phyloP scores from a whole-genome alignment of 2,113 vertebrate genomes.

The Pipa parva region DNA sequence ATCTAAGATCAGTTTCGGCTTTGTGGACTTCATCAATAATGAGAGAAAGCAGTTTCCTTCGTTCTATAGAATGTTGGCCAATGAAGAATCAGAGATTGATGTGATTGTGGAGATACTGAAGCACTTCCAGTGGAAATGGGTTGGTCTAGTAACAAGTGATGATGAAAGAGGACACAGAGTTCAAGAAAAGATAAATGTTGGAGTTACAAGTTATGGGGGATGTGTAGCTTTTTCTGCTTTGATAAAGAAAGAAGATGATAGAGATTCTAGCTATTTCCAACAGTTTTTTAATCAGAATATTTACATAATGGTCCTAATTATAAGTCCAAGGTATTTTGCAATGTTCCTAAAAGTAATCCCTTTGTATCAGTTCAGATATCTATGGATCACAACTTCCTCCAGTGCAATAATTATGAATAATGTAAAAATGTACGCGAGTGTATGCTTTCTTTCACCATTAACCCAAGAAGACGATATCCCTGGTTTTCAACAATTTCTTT shows the following conservation, averaged over 20 bases:
- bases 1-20: not conserved
- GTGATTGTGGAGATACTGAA: not conserved
- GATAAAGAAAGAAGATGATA: not conserved
- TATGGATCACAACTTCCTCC: not conserved
- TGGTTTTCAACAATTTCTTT: not conserved
- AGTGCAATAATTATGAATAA: not conserved
- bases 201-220: not conserved
- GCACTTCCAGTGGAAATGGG: constrained; percentile 18
- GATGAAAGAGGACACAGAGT: not conserved
- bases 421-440: not conserved
- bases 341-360: not conserved
- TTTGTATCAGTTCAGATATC: not conserved
- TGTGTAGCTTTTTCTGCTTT: not conserved
- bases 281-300: not conserved
- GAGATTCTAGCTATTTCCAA: not conserved
- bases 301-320: not conserved
- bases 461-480: not conserved
- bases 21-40: not conserved
- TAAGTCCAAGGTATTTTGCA: not conserved
- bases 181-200: not conserved
- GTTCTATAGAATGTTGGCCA: not conserved
- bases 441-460: not conserved
- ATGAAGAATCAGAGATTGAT: not conserved
- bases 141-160: constrained; percentile 7
- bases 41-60: not conserved